Percentiles rank a stretch among this genome's conserved stretches.
These are phyloP conservation scores for Drosophila neonasuta DNA, from an alignment of 2,888 invertebrate species.

Conservation along the genomic window DNA sequence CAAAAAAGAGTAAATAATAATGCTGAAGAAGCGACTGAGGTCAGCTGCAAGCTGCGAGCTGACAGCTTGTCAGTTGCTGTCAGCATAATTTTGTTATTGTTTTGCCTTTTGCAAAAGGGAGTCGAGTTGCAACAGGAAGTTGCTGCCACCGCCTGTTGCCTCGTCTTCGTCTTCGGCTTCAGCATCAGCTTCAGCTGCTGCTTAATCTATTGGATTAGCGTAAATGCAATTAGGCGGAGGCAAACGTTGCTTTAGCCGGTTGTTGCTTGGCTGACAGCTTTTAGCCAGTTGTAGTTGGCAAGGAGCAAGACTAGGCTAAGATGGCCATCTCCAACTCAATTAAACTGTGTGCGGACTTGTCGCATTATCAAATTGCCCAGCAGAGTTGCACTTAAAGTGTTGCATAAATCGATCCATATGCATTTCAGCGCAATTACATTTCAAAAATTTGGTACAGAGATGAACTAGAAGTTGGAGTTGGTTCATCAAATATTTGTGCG, in stretches of 20 bases:
- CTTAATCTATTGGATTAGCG: conserved; percentile 74
- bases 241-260: conserved; percentile 52
- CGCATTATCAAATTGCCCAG: conserved; percentile 57
- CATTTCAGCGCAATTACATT: conserved; percentile 56
- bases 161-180: conserved; percentile 12
- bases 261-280: conserved; percentile 37
- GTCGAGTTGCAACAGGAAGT: neutral
- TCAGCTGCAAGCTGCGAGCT: conserved; percentile 27
- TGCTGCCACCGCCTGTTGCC: conserved; percentile 20
- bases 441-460: conserved; percentile 13
- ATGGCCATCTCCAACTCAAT: conserved; percentile 62
- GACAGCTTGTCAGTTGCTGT: conserved; percentile 53
- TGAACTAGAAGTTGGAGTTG: neutral
- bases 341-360: conserved; percentile 54
- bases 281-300: conserved; percentile 6
- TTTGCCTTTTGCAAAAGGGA: conserved; percentile 50
- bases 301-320: conserved; percentile 5
- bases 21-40: conserved; percentile 23
- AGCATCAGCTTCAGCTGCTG: conserved; percentile 52
- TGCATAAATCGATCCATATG: conserved; percentile 29
- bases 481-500: conserved; percentile 68
- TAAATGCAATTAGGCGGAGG: conserved; percentile 68
- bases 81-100: conserved; percentile 74
- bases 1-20: conserved; percentile 10
- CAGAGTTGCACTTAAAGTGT: conserved; percentile 4